These are phyloP conservation scores for Botrylloides violaceus DNA, from an alignment of 23 tunicate species.

Conservation along the genomic window DNA sequence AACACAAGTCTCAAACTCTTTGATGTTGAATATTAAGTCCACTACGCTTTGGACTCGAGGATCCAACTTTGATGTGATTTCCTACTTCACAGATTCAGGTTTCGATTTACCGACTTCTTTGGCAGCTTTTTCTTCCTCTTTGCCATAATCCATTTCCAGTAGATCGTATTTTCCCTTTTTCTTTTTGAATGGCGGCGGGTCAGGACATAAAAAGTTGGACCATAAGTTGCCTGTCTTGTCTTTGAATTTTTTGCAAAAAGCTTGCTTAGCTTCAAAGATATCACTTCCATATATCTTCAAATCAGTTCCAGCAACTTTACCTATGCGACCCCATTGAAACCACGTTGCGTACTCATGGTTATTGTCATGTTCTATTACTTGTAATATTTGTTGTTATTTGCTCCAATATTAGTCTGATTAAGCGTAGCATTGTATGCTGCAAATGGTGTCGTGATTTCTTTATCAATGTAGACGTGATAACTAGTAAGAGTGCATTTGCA, in stretches of 20 bases:
- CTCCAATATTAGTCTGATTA: background rate
- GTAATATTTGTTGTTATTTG: background rate
- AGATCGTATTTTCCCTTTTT: constrained; percentile 54
- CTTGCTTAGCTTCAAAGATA: background rate
- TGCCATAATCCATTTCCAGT: constrained; percentile 61
- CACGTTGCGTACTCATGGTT: background rate
- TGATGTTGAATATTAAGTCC: constrained; percentile 37
- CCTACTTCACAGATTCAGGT: no score
- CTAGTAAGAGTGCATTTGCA: background rate
- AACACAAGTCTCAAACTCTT: constrained; percentile 42
- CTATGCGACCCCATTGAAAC: background rate
- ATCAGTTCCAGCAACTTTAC: background rate
- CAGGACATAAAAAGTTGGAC: background rate
- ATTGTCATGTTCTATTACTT: background rate
- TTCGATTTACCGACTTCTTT: constrained; percentile 6
- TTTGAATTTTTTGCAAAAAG: background rate
- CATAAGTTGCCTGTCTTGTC: background rate
- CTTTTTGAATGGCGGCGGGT: constrained; percentile 31
- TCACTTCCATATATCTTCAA: background rate
- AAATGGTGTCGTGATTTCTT: background rate
- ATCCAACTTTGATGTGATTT: constrained; percentile 33
- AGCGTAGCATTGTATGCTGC: background rate
- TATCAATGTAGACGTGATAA: background rate
- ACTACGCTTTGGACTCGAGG: constrained; percentile 41
- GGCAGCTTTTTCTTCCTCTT: constrained; percentile 12